Evolutionary conservation across 1,140 invertebrate species (phyloP).

Genomic region (Drosophila malerkotliana): DNA sequence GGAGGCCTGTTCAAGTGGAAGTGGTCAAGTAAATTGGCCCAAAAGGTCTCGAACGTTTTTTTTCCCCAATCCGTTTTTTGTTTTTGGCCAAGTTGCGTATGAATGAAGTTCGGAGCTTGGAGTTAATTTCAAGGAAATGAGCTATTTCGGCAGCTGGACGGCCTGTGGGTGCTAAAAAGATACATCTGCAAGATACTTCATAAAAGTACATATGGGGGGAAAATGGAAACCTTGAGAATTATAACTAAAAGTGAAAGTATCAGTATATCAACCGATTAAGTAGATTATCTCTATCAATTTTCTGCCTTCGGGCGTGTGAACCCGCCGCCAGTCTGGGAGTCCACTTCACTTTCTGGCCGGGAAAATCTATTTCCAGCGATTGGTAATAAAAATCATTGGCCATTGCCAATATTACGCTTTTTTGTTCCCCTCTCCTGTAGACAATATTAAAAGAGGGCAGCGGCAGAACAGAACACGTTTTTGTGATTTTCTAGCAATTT

Average conservation of each 20-base stretch:
- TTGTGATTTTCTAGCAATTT: constrained; percentile 83
- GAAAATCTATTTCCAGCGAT: constrained; percentile 58
- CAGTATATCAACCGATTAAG: constrained; percentile 30
- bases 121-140: constrained; percentile 70
- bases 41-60: constrained; percentile 39
- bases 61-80: constrained; percentile 12
- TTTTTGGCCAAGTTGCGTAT: constrained; percentile 39
- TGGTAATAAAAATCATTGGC: constrained; percentile 81
- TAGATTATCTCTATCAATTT: constrained; percentile 24
- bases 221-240: constrained; percentile 10
- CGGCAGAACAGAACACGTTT: constrained; percentile 69
- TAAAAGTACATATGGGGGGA: background rate
- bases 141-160: constrained; percentile 63
- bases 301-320: constrained; percentile 37
- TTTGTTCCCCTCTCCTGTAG: constrained; percentile 22
- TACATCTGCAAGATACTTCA: constrained; percentile 27
- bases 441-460: constrained; percentile 62
- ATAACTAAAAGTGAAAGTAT: constrained; percentile 32
- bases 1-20: constrained; percentile 50
- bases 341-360: constrained; percentile 66
- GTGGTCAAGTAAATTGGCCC: constrained; percentile 66
- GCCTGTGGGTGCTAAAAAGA: constrained; percentile 45
- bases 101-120: constrained; percentile 34
- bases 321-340: constrained; percentile 8
- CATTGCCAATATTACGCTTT: constrained; percentile 81